Evolutionary conservation across 2,113 vertebrate genomes (phyloP), one percentile per base, ranked within the genome.

Genomic region (Sciurus niger): DNA sequence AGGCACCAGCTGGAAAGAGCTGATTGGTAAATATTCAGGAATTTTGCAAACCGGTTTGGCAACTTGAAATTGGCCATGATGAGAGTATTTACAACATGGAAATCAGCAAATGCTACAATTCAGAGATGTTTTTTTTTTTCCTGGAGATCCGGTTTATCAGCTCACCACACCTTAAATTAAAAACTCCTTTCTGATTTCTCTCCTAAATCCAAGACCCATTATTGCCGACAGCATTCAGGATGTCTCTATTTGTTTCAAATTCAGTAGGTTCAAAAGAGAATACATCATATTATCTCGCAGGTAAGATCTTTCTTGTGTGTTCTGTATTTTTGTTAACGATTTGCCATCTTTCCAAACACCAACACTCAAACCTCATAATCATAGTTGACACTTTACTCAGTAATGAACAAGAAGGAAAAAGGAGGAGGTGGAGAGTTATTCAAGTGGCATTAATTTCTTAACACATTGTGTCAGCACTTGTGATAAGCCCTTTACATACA

Each of bases 41-140:
- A 97, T 96, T 96, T 17, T 53, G 20, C 43, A 96, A 87, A 97
- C 95, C 2, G 14, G 87, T 96, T 96, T 95, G 87, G 92, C 94
- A 80, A 84, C 92, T 93, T 93, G 78, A 96, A 89, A 84, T 79
- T 72, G 80, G 43, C 80, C 28, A 53, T 12, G 51, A 40, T 46
- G 60, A 2, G 46, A 60, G 37, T 77, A 76, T 79, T 95, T 76
- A 77, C 13, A 87, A 65, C 73, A 34, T 16, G 30, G 78, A 92
- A 95, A 84, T 74, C 48, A 94, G 65, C 73, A 95, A 93, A 84
- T 63, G 18, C 72, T 53, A 17, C 20, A 30, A 58, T 51, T 82
- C 63, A 65, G 65, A 73, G 13, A 11, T 37, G 4, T 14, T 34
- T 70, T 77, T 76, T 63, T 68, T 67, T 51, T 2, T 4, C 28